phyloP scores from a whole-genome alignment of 2,888 invertebrate species.

The Cheilosia vernalis region DNA sequence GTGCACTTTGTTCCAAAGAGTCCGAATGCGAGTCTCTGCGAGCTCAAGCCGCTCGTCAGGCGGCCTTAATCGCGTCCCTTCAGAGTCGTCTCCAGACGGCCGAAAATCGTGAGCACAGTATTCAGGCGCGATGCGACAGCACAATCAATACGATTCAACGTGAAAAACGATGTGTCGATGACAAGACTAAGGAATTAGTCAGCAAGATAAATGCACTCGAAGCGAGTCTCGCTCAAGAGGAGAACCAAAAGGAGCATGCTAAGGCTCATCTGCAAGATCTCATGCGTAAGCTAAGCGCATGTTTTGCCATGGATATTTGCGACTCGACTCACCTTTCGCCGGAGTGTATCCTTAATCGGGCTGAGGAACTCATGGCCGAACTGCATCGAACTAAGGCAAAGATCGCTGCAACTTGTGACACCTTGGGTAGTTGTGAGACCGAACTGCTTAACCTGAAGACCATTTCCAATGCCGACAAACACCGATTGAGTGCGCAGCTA shows the following conservation, averaged over 20 bases:
- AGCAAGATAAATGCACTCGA: conserved; percentile 90
- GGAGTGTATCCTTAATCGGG: conserved; percentile 90
- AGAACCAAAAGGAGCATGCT: conserved; percentile 90
- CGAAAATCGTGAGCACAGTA: conserved; percentile 90
- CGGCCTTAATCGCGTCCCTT: conserved; percentile 90
- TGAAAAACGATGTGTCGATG: conserved; percentile 89
- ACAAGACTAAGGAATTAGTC: conserved; percentile 90
- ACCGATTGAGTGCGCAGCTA: conserved; percentile 88
- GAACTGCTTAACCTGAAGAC: conserved; percentile 82
- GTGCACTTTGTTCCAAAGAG: conserved; percentile 88
- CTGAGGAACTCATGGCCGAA: conserved; percentile 91
- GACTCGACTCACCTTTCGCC: conserved; percentile 87
- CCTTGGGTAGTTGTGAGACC: conserved; percentile 83
- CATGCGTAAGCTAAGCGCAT: conserved; percentile 88
- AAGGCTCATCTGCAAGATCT: conserved; percentile 88
- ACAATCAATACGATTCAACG: conserved; percentile 90
- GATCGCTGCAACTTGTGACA: conserved; percentile 82
- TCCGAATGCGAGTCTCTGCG: conserved; percentile 92
- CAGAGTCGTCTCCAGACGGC: conserved; percentile 91
- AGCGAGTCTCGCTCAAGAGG: conserved; percentile 88
- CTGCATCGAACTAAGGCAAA: conserved; percentile 87
- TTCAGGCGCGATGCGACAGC: conserved; percentile 87
- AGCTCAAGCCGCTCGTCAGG: conserved; percentile 92
- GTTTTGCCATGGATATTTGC: conserved; percentile 89
- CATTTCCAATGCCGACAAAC: conserved; percentile 86